phyloP scores from a whole-genome alignment of 2,113 vertebrate species.

The Rhombomys opimus region DNA sequence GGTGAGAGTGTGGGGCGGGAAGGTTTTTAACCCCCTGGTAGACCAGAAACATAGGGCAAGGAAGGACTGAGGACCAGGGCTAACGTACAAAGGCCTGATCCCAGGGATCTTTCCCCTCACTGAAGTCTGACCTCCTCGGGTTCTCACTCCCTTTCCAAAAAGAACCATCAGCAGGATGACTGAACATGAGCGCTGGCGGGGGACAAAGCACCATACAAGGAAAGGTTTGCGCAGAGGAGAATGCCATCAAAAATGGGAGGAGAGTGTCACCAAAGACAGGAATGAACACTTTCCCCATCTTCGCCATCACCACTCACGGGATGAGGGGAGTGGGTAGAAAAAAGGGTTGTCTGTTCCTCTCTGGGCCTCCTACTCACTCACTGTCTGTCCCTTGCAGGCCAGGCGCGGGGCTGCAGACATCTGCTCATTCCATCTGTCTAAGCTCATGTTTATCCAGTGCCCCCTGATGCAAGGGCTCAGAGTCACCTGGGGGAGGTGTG shows the following conservation, averaged over 20 bases:
- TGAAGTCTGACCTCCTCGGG: neutral
- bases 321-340: neutral
- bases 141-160: neutral
- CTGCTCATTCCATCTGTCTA: slow-evolving; percentile 72
- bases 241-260: neutral
- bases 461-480: slow-evolving; percentile 33
- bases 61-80: neutral
- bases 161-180: neutral
- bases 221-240: rapidly evolving
- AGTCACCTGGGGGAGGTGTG: slow-evolving; percentile 68
- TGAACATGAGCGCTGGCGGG: neutral
- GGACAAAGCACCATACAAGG: neutral
- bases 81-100: neutral
- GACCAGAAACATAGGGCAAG: neutral
- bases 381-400: slow-evolving; percentile 29
- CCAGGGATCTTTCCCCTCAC: neutral
- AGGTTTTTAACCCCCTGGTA: neutral
- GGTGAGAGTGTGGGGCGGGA: neutral
- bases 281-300: neutral
- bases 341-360: neutral
- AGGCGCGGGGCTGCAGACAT: slow-evolving; percentile 52
- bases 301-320: neutral
- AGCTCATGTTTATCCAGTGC: slow-evolving; percentile 58
- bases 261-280: neutral
- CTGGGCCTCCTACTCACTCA: neutral